Evolutionary conservation across 1,140 invertebrate genomes (phyloP).

Genomic region (Gonatopus flavifemur): DNA sequence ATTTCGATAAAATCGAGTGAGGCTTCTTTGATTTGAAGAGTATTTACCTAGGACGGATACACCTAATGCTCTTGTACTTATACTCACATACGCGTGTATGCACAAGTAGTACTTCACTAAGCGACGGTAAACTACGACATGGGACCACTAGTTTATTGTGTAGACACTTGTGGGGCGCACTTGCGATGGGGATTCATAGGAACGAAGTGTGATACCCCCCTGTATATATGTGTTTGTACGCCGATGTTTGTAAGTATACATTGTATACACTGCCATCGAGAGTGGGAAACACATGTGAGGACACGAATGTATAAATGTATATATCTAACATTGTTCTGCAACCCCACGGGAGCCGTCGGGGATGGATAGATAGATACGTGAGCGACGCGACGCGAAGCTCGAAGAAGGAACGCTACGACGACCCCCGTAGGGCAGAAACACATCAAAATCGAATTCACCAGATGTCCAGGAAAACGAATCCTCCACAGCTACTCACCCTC

Average conservation of each 20-base stretch:
- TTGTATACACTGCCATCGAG: too few species aligned
- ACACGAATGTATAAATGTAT: too few species aligned
- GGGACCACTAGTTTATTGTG: conserved; percentile 7
- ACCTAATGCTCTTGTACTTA: too few species aligned
- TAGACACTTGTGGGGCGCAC: conserved; percentile 15
- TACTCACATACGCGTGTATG: too few species aligned
- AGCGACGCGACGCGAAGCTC: conserved; percentile 2
- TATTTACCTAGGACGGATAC: too few species aligned
- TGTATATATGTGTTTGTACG: conserved; percentile 19
- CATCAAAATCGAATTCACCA: conserved; percentile 59
- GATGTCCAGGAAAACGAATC: conserved; percentile 52
- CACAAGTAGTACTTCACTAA: too few species aligned
- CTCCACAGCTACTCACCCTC: conserved; percentile 10
- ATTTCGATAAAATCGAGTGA: too few species aligned
- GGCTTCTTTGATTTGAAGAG: too few species aligned
- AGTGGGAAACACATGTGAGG: conserved; percentile 8
- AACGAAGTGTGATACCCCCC: conserved; percentile 6
- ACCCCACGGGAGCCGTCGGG: conserved; percentile 24
- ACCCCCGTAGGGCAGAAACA: conserved; percentile 49
- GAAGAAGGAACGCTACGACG: conserved; percentile 16
- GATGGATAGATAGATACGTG: conserved; percentile 12
- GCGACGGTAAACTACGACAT: conserved; percentile 15
- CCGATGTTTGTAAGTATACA: too few species aligned
- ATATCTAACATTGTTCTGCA: conserved; percentile 23
- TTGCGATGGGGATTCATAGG: conserved; percentile 13